A percentile compares a stretch with the other conserved stretches of the same genome.
Evolutionary conservation across 1,140 invertebrate species (phyloP).

Genomic region (Calosoma granatense): DNA sequence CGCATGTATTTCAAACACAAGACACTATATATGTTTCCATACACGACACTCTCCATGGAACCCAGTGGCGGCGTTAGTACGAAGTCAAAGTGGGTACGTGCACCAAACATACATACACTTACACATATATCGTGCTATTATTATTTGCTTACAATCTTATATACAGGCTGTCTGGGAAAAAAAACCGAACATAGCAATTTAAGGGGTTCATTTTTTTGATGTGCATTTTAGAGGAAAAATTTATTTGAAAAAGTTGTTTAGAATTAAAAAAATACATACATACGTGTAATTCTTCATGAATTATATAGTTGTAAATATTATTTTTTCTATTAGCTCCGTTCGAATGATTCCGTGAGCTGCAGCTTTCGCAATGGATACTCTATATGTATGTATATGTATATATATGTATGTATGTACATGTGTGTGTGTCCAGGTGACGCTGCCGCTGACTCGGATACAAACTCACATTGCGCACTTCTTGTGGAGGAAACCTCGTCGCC

Average conservation of each 20-base stretch:
- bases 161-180: too few species aligned
- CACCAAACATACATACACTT: not conserved
- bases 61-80: not conserved
- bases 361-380: too few species aligned
- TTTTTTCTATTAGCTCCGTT: not conserved
- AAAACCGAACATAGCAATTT: too few species aligned
- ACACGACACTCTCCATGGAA: not conserved
- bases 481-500: conserved; percentile 36
- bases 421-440: not conserved
- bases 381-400: too few species aligned
- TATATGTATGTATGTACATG: not conserved
- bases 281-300: not conserved
- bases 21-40: conserved; percentile 1
- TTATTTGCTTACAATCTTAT: too few species aligned
- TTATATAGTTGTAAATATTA: not conserved
- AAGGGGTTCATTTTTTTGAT: too few species aligned
- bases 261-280: not conserved
- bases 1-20: not conserved
- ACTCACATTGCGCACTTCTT: conserved; percentile 48
- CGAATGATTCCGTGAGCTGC: too few species aligned
- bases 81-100: not conserved
- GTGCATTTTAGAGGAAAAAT: too few species aligned
- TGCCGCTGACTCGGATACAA: conserved; percentile 42
- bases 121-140: too few species aligned
- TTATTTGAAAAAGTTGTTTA: too few species aligned